Evolutionary conservation across 2,113 vertebrate genomes (phyloP).

Genomic region (Rostratula benghalensis): DNA sequence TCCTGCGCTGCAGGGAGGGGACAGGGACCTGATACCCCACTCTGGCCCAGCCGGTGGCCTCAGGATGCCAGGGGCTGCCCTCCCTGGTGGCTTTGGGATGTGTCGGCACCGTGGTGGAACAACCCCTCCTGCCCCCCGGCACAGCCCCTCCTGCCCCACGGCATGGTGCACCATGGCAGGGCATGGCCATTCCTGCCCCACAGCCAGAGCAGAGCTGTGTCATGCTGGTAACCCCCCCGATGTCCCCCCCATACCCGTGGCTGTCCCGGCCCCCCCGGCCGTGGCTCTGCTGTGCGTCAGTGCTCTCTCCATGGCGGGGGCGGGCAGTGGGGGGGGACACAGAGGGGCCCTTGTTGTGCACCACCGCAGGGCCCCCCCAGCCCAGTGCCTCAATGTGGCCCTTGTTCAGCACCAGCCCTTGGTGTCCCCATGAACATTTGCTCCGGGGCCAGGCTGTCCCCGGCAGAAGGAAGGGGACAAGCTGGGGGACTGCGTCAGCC

Average conservation of each 20-base stretch:
- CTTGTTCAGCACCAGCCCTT: conserved; percentile 31
- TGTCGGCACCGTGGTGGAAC: not conserved
- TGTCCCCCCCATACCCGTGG: not conserved
- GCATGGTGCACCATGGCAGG: too few species aligned
- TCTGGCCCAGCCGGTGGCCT: not conserved
- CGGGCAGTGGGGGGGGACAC: not conserved
- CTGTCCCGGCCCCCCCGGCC: not conserved
- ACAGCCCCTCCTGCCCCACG: not conserved
- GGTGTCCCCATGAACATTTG: not conserved
- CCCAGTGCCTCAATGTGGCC: conserved; percentile 48
- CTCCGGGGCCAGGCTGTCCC: not conserved
- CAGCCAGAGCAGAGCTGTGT: not conserved
- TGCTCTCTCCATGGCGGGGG: not conserved
- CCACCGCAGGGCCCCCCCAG: not conserved
- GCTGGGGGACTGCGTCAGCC: not conserved
- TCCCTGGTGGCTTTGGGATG: not conserved
- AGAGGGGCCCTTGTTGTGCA: conserved; percentile 1
- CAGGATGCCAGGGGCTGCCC: not conserved
- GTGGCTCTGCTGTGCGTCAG: not conserved
- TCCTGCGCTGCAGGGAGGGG: not conserved
- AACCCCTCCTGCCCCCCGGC: not conserved
- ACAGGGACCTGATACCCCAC: not conserved
- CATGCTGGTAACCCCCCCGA: not conserved
- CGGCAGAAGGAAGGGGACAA: not conserved
- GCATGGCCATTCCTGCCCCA: not conserved